Evolutionary conservation across 2,113 vertebrate genomes (phyloP), one percentile per base, ranked within the genome.

Genomic region (Sapajus apella): DNA sequence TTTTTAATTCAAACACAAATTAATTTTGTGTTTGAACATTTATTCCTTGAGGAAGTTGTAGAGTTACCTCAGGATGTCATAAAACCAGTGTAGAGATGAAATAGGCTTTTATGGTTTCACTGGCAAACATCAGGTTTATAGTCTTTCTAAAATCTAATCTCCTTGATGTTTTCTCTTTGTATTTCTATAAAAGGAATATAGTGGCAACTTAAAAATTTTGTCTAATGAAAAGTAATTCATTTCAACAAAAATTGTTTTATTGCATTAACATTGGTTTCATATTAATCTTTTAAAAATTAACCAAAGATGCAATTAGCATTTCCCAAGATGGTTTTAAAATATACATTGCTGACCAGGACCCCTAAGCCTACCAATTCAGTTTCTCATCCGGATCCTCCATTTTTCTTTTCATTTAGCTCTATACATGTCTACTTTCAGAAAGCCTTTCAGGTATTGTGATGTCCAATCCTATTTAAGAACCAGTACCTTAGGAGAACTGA

Each of bases 251-350:
- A 91, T 12, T 83, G n/a, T 72, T 86, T 94, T 76, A 32, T 81
- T 18, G 6, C 23, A 52, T 90, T 87, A 80, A 64, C 27, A 32
- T 32, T 64, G 82, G 18, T 17, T 95, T 64, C 37, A 0, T 56
- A 40, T 94, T 94, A n/a, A 61, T 64, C 27, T 94, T 92, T 88
- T 84, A 73, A 70, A 73, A 73, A 27, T 79, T 68, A 94, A 56
- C 8, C 0, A 61, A 80, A 37, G 40, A 79, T 45, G 18, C 40
- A 50, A 55, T 58, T 32, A 32, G 1, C 80, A 66, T 90, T 83
- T 87, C n/a, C 27, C 25, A 64, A 23, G 35, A 10, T 80, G 20
- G 40, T 91, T 72, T 80, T 47, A 70, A 50, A 92, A 92, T 70
- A 6, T 50, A 23, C 0, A 35, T 84, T 92, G 73, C 50, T 61